Percentiles rank a stretch among this genome's conserved stretches.
phyloP scores from a whole-genome alignment of 2,797 vertebrate species.

The Neosilurus hyrtlii region DNA sequence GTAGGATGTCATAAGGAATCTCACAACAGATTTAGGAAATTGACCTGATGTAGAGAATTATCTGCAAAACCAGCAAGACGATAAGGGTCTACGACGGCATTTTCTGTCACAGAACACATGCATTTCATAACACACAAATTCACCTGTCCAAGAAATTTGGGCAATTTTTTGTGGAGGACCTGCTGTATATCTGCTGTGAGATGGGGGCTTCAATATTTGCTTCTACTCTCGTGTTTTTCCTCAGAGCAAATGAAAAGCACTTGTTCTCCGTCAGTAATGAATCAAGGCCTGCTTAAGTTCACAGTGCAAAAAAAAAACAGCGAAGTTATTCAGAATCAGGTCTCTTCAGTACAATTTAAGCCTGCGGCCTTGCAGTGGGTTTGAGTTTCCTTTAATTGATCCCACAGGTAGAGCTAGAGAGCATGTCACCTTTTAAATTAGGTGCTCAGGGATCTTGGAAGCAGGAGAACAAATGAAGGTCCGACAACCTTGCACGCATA shows the following conservation, averaged over 20 bases:
- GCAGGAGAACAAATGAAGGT: constrained; percentile 20
- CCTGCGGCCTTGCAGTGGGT: constrained; percentile 33
- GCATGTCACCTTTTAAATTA: constrained; percentile 57
- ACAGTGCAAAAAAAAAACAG: not conserved
- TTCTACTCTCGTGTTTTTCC: not conserved
- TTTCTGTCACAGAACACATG: no score
- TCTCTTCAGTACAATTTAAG: constrained; percentile 25
- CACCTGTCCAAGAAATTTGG: no score
- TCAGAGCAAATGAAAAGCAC: not conserved
- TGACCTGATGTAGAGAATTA: no score
- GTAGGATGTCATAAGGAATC: no score
- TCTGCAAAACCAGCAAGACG: no score
- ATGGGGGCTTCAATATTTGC: not conserved
- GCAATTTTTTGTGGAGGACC: no score
- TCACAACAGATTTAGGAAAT: no score
- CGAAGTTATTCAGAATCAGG: constrained; percentile 4
- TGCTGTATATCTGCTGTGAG: no score
- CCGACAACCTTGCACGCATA: not conserved
- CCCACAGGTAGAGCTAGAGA: constrained; percentile 46
- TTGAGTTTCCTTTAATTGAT: constrained; percentile 57
- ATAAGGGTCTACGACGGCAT: no score
- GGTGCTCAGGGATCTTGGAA: constrained; percentile 44
- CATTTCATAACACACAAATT: no score
- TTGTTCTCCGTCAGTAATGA: not conserved
- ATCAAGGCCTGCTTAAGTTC: not conserved